These are phyloP conservation scores for Ectemnius lituratus DNA, from an alignment of 2,888 invertebrate species.

Conservation along the genomic window DNA sequence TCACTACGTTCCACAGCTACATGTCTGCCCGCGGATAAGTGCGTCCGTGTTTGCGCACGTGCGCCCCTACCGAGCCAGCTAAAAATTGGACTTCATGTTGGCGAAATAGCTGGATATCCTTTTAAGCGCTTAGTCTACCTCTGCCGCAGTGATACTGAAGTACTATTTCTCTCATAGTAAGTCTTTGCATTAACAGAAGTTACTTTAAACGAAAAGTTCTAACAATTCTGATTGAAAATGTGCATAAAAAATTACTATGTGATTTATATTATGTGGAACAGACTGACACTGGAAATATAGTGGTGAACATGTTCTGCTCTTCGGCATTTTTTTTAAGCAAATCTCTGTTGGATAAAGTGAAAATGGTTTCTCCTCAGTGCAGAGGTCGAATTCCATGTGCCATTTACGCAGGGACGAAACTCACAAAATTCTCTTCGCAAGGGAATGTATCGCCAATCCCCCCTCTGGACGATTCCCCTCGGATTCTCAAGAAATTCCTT, in stretches of 20 bases:
- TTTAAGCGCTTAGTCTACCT: no score
- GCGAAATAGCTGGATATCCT: no score
- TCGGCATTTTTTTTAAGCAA: no score
- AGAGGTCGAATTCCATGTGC: conserved; percentile 5
- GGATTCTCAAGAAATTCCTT: conserved; percentile 39
- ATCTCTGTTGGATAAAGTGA: no score
- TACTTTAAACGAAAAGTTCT: no score
- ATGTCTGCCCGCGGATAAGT: conserved; percentile 13
- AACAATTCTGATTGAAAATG: no score
- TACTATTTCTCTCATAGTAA: not conserved
- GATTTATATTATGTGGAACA: no score
- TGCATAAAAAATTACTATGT: no score
- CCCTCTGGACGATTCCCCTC: conserved; percentile 4
- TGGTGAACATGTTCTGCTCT: no score
- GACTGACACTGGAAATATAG: no score
- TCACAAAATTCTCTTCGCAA: conserved; percentile 43
- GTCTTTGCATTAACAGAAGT: no score
- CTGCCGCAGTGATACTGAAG: no score
- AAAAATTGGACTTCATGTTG: not conserved
- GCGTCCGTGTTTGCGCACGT: conserved; percentile 7
- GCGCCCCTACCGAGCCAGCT: not conserved
- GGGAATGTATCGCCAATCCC: conserved; percentile 6
- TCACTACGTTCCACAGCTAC: conserved; percentile 5
- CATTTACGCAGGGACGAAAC: conserved; percentile 42
- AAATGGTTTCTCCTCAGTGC: not conserved